Base-by-base conservation (phyloP, 2,888 invertebrate species). In the Sisyra terminalis region DNA sequence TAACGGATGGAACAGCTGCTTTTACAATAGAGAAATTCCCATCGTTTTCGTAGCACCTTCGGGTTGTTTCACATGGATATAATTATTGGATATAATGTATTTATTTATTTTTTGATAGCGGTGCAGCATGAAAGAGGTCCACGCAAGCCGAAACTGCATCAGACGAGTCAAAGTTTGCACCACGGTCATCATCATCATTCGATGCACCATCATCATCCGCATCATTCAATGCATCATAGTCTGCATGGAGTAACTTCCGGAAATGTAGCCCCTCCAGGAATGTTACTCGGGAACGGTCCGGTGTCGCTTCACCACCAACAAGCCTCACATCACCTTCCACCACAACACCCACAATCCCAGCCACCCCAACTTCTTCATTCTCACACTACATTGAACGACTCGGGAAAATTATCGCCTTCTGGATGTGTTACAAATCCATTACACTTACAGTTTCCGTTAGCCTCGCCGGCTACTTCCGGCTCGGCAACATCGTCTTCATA, bases 91-190 rank as follows among this genome's bases (percentile, higher is more conserved):
- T n/a, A n/a, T n/a, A n/a, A 24, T 24, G 5, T 24, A 5, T 24
- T 24, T 24, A 5, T 24, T 24, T 24, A 5, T 24, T 11, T 29
- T 40, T 34, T 18, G 16, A 32, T 70, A 94, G 94, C 94, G 59
- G 94, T 94, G 47, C 94, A 94, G 65, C 94, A 94, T 66, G 94
- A 94, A 64, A 75, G 94, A 37, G 94, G 94, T 6, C 94, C 94
- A 0, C 74, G 94, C 46, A 93, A 93, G 64, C 89, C 92, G 5
- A 93, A 94, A 64, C 65, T 80, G 47, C 84, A 81, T 44, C 40
- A 66, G 67, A 2, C 66, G n/a, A 24, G 24, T 24, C 24, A 24
- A 24, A 24, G 24, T 24, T 24, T 24, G 7, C 42, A 35, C 17
- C 18, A 32, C 15, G 38, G 34, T 11, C 14, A 10, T 17, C 34